Evolutionary conservation across 2,113 vertebrate species (phyloP).

Genomic region (Cariama cristata): DNA sequence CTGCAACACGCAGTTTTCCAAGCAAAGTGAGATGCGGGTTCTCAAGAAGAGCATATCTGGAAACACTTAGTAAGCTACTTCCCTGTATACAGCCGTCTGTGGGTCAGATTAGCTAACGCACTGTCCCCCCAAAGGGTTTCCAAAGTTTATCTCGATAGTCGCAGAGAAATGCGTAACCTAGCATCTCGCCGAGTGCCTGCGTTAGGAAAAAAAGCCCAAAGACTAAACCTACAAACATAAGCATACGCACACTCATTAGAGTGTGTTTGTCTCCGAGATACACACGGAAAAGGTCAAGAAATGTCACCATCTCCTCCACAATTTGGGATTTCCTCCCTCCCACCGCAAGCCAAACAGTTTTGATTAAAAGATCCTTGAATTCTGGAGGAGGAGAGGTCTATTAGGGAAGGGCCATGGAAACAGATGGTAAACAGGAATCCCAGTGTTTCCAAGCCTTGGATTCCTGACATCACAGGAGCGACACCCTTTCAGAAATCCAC

Average conservation of each 20-base stretch:
- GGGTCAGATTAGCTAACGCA: neutral
- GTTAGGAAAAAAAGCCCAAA: neutral
- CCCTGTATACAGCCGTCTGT: neutral
- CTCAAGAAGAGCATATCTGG: neutral
- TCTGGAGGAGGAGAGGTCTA: neutral
- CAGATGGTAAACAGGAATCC: slow-evolving; percentile 1
- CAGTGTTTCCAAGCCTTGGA: neutral
- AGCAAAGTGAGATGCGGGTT: neutral
- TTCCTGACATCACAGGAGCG: neutral
- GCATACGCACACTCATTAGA: neutral
- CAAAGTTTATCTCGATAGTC: neutral
- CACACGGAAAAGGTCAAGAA: neutral
- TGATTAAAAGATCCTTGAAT: neutral
- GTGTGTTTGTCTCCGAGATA: neutral
- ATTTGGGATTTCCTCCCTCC: neutral
- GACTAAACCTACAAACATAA: neutral
- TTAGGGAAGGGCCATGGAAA: neutral
- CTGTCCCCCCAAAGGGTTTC: neutral
- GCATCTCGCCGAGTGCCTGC: rapidly evolving
- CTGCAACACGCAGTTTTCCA: neutral
- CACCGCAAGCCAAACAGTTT: slow-evolving; percentile 11
- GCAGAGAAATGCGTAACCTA: neutral
- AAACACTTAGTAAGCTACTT: neutral
- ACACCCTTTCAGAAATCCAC: neutral
- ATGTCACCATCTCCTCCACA: neutral